Base-by-base conservation (phyloP, 1,140 invertebrate species). In the Lucilia cuprina region DNA sequence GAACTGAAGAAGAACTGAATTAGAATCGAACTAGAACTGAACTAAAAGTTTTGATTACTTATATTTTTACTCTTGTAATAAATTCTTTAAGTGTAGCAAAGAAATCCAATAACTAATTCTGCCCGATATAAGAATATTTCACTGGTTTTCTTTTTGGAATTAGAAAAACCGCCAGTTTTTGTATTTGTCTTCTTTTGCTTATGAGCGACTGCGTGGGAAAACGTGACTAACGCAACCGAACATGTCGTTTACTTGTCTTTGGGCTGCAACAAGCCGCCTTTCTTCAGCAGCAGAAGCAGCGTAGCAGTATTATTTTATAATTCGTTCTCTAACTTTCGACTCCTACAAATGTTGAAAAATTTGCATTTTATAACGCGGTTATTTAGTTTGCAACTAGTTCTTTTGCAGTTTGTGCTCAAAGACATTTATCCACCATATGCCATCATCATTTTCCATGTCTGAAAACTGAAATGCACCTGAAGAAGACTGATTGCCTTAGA, bases 381-480 rank as follows among this genome's bases (percentile, higher is more conserved):
- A 41, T 41, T 41, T 41, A 8, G 41, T 21, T 70, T 25, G 65
- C n/a, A n/a, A n/a, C 12, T 60, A n/a, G n/a, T n/a, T n/a, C 13
- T n/a, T 0, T 17, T 12, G 55, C 55, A 21, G 2, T 55, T 55
- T 21, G 65, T 8, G 14, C 55, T 60, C 55, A 14, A 70, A 70
- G 75, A 78, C 75, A 78, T 78, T 78, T 78, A 78, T 78, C 75
- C 75, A 47, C 75, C 75, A 78, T 78, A 78, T 78, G 75, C 75
- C 75, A 78, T 78, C 75, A 78, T 78, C 75, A 47, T 78, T 78
- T 78, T 47, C 75, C 19, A 78, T 78, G 75, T 78, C 75, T n/a
- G 49, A 47, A 70, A 21, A 60, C 55, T 70, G 65, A 70, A 47
- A 78, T 78, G 35, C 75, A 78, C 75, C 75, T 78, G 75, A 78